Conservation (phyloP, 1,140 invertebrate species). For the Drosophila lacteicornis region DNA sequence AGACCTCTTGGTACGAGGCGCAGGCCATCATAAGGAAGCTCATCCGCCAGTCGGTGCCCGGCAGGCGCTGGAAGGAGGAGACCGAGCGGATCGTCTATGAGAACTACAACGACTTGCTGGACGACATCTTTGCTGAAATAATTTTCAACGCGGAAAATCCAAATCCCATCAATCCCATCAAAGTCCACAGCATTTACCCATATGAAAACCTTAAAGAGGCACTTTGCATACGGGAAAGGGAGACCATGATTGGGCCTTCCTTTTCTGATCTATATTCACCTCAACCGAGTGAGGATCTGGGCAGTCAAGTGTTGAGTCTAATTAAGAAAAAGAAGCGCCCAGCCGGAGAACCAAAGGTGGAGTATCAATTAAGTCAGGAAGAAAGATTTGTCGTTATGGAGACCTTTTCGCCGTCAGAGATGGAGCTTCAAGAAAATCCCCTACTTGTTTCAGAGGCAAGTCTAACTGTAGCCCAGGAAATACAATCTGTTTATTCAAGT, state of each 20-base stretch:
- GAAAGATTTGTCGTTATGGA: constrained; percentile 1
- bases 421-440: no score
- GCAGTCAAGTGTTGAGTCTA: background rate
- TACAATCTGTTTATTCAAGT: no score
- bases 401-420: no score
- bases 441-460: no score
- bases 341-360: accelerated
- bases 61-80: constrained; percentile 68
- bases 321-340: background rate
- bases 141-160: background rate
- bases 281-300: background rate
- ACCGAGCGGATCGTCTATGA: constrained; percentile 56
- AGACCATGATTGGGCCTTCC: background rate
- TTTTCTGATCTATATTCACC: no score
- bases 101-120: constrained; percentile 50
- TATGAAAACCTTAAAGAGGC: background rate
- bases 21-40: constrained; percentile 67
- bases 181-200: background rate
- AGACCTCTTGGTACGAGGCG: constrained; percentile 32
- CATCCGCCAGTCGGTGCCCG: constrained; percentile 66
- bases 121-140: constrained; percentile 52
- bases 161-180: accelerated
- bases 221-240: no score
- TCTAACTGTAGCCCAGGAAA: no score
- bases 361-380: background rate